A percentile compares a stretch with the other conserved stretches of the same genome.
phyloP scores from a whole-genome alignment of 2,113 vertebrate species.

The Pelobates fuscus region DNA sequence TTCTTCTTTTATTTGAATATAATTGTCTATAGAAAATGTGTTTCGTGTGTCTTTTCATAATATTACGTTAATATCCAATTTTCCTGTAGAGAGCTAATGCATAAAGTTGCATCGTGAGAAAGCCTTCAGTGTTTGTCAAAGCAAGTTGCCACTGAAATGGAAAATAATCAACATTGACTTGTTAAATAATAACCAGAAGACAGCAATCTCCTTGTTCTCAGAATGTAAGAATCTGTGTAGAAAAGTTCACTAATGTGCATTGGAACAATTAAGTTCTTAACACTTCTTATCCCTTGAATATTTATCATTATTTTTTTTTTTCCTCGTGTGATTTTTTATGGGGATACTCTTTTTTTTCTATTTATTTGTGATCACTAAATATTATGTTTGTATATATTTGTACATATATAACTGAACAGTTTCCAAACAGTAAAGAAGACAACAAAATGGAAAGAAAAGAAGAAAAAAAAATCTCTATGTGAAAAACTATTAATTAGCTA shows the following conservation, averaged over 20 bases:
- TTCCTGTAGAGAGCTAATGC: background rate
- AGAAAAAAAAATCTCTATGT: too few species aligned
- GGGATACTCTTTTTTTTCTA: too few species aligned
- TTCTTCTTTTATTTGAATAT: conserved; percentile 7
- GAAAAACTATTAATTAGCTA: too few species aligned
- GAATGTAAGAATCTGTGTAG: conserved; percentile 38
- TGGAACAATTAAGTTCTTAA: conserved; percentile 14
- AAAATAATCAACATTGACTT: conserved; percentile 48
- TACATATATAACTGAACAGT: too few species aligned
- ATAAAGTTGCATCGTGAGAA: conserved; percentile 41
- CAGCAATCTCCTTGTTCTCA: conserved; percentile 43
- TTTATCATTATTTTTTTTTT: conserved; percentile 10
- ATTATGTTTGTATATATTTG: too few species aligned
- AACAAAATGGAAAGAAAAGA: too few species aligned
- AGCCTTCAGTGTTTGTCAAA: conserved; percentile 40
- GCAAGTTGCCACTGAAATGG: conserved; percentile 36
- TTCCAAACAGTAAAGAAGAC: too few species aligned
- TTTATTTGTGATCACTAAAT: too few species aligned
- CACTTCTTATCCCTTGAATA: conserved; percentile 7
- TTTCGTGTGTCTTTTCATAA: background rate
- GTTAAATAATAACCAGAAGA: conserved; percentile 47
- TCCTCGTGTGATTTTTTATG: background rate
- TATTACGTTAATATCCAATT: background rate
- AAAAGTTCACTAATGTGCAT: conserved; percentile 6
- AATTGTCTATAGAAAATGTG: background rate